Evolutionary conservation across 2,888 invertebrate species (phyloP).

Genomic region (Gnatocerus cornutus): DNA sequence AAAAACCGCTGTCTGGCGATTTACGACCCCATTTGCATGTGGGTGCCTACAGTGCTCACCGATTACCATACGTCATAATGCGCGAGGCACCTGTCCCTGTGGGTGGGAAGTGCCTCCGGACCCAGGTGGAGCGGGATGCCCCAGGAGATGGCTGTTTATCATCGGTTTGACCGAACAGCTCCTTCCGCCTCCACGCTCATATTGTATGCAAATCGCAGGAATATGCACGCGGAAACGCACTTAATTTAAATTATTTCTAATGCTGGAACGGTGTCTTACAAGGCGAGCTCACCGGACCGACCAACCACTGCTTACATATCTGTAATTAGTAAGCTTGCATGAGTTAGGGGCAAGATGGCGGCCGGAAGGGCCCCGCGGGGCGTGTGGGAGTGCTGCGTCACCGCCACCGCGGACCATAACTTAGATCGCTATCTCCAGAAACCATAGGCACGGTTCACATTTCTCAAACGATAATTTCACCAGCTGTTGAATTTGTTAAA

Average conservation of each 20-base stretch:
- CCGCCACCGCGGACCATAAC: slow-evolving; percentile 68
- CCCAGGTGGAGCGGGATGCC: slow-evolving; percentile 56
- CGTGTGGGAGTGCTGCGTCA: slow-evolving; percentile 70
- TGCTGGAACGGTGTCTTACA: slow-evolving; percentile 62
- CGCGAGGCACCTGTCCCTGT: slow-evolving; percentile 56
- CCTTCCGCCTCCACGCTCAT: slow-evolving; percentile 62
- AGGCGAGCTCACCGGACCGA: slow-evolving; percentile 56
- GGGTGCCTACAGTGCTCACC: slow-evolving; percentile 42
- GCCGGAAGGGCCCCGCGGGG: slow-evolving; percentile 69
- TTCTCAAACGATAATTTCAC: slow-evolving; percentile 68
- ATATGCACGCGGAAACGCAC: slow-evolving; percentile 61
- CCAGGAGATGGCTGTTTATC: slow-evolving; percentile 60
- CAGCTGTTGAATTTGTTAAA: slow-evolving; percentile 69
- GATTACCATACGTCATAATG: slow-evolving; percentile 59
- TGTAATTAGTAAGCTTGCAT: slow-evolving; percentile 57
- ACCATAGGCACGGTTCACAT: slow-evolving; percentile 67
- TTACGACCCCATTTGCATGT: slow-evolving; percentile 56
- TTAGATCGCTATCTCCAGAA: slow-evolving; percentile 69
- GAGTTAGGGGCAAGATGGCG: slow-evolving; percentile 68
- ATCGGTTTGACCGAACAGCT: slow-evolving; percentile 58
- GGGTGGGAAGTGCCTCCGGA: slow-evolving; percentile 55
- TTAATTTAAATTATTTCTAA: slow-evolving; percentile 61
- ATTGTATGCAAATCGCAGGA: slow-evolving; percentile 62
- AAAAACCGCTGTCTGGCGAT: slow-evolving; percentile 48
- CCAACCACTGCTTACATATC: slow-evolving; percentile 52